phyloP scores from a whole-genome alignment of 2,888 invertebrate species.

The Strigamia crassipes region DNA sequence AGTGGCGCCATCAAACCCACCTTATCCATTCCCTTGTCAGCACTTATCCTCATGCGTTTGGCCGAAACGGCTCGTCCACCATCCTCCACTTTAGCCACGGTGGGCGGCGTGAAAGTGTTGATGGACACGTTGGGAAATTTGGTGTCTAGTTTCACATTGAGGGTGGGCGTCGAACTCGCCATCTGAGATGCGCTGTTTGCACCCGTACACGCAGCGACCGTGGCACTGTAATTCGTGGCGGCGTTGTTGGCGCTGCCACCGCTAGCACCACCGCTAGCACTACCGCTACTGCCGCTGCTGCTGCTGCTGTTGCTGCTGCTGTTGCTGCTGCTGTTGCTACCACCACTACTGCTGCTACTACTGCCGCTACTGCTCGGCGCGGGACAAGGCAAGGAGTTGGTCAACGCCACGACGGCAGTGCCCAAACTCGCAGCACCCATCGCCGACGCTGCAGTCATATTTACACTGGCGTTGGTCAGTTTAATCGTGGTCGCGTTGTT shows the following conservation, averaged over 20 bases:
- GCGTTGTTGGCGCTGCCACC: background rate
- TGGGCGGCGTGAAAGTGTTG: constrained; percentile 25
- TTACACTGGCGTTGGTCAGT: constrained; percentile 44
- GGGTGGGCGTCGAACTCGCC: constrained; percentile 38
- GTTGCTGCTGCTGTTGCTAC: constrained; percentile 55
- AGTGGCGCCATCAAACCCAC: constrained; percentile 41
- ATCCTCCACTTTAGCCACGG: constrained; percentile 47
- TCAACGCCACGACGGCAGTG: constrained; percentile 44
- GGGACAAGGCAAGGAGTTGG: constrained; percentile 47
- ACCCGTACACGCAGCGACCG: background rate
- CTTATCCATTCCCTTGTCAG: constrained; percentile 49
- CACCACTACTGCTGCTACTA: constrained; percentile 51
- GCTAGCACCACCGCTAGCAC: constrained; percentile 50
- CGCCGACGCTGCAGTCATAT: constrained; percentile 43
- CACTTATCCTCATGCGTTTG: constrained; percentile 49
- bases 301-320: constrained; percentile 51
- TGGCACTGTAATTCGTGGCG: background rate
- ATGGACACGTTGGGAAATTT: constrained; percentile 47
- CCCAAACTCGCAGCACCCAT: constrained; percentile 47
- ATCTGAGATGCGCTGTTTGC: constrained; percentile 21
- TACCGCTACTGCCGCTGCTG: constrained; percentile 55
- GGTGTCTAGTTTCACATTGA: constrained; percentile 49
- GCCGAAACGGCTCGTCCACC: constrained; percentile 41
- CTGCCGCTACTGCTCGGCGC: constrained; percentile 56
- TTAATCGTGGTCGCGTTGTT: constrained; percentile 48